Evolutionary conservation across 2,888 invertebrate genomes (phyloP).

Genomic region (Agriotes lineatus): DNA sequence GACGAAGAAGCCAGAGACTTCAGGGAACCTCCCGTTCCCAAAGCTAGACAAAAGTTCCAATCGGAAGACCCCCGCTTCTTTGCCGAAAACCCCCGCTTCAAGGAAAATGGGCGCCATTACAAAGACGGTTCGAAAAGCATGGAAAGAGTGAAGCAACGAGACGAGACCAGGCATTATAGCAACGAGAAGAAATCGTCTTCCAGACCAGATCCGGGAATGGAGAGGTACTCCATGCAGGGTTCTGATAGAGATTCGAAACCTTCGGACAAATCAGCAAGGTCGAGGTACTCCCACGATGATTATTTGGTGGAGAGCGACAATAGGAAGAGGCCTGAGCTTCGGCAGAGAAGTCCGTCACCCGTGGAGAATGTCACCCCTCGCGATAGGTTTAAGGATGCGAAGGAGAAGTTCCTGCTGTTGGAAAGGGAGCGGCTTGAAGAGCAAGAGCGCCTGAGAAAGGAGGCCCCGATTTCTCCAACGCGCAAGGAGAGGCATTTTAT

Average conservation of each 20-base stretch:
- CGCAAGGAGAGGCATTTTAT: slow-evolving; percentile 49
- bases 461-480: slow-evolving; percentile 58
- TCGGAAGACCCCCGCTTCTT: slow-evolving; percentile 49
- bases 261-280: slow-evolving; percentile 29
- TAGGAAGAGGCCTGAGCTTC: slow-evolving; percentile 39
- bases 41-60: slow-evolving; percentile 53
- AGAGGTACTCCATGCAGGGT: slow-evolving; percentile 23
- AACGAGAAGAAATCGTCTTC: slow-evolving; percentile 44
- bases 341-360: slow-evolving; percentile 66
- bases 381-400: slow-evolving; percentile 87
- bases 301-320: slow-evolving; percentile 41
- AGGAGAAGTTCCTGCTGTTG: slow-evolving; percentile 86
- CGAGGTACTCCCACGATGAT: slow-evolving; percentile 33
- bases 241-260: slow-evolving; percentile 27
- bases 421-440: slow-evolving; percentile 77
- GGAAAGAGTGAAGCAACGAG: slow-evolving; percentile 43
- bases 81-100: slow-evolving; percentile 39
- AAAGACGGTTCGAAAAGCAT: slow-evolving; percentile 30
- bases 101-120: slow-evolving; percentile 18
- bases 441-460: slow-evolving; percentile 58
- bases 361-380: slow-evolving; percentile 73
- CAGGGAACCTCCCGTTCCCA: slow-evolving; percentile 56
- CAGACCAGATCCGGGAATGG: slow-evolving; percentile 5
- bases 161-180: slow-evolving; percentile 54
- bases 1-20: slow-evolving; percentile 24